Evolutionary conservation across 2,113 vertebrate genomes (phyloP), one percentile per base, ranked within the genome.

Genomic region (Antechinus stuartii): DNA sequence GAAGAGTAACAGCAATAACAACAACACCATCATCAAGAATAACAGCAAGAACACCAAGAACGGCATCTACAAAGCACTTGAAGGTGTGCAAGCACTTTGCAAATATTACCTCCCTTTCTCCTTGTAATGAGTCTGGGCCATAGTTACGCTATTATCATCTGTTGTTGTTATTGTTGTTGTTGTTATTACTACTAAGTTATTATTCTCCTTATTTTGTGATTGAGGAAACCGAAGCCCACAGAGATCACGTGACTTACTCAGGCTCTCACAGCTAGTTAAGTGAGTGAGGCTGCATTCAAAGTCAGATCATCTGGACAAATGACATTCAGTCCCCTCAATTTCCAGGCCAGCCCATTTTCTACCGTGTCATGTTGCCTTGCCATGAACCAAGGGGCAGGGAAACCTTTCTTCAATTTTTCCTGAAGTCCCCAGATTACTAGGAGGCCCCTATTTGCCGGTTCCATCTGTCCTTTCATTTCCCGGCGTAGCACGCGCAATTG

Each of bases 401-500:
- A 2, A 0, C 35, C n/a, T 84, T 42, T 84, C 68, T 84, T 16
- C 35, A 22, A 42, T 84, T n/a, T 84, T 84, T 84, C 16, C 35
- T 4, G 57, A 68, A 68, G 57, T 35, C 30, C 57, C 57, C 57
- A 68, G 57, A 30, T 35, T 35, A 68, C 57, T 35, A 84, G 68
- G 23, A 14, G 16, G 16, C 16, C 35, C 26, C n/a, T 42, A 22
- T 42, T n/a, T 84, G 16, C 35, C 2, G 35, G 6, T 42, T 42
- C n/a, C 16, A 22, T 84, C 35, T 84, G 7, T 35, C 68, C n/a
- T 16, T 42, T 84, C n/a, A 22, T 19, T 84, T 84, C 35, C 2
- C 16, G 22, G 16, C 6, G 0, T 35, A 2, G n/a, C 35, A 8
- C 68, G 0, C 30, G 3, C 57, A 30, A 5, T 68, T 5, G 4